A percentile compares a stretch with the other conserved stretches of the same genome.
phyloP scores from a whole-genome alignment of 2,113 vertebrate genomes.

The Symphodus melops region DNA sequence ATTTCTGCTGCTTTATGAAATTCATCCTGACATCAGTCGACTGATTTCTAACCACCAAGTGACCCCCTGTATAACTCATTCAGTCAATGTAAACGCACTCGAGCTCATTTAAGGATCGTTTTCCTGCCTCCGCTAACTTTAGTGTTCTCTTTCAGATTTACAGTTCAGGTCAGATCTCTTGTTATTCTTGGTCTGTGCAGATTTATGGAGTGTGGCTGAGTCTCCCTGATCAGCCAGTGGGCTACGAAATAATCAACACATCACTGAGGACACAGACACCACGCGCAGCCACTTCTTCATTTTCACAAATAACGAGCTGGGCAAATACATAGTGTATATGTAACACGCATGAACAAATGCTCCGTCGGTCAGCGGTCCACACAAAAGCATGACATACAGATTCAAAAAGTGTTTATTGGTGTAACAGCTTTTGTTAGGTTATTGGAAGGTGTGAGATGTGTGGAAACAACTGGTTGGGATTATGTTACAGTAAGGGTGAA shows the following conservation, averaged over 20 bases:
- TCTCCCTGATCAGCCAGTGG: slow-evolving; percentile 51
- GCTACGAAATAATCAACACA: slow-evolving; percentile 65
- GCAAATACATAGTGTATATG: neutral
- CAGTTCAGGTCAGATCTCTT: slow-evolving; percentile 59
- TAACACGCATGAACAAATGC: too few species aligned
- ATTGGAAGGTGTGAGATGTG: too few species aligned
- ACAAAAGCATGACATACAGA: too few species aligned
- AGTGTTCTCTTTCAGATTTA: slow-evolving; percentile 65
- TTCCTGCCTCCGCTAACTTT: slow-evolving; percentile 58
- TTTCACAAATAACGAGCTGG: neutral
- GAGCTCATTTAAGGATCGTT: slow-evolving; percentile 61
- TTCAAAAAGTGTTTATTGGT: too few species aligned
- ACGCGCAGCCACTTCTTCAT: too few species aligned
- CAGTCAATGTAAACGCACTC: slow-evolving; percentile 56
- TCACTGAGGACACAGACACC: slow-evolving; percentile 33
- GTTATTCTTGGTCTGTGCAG: slow-evolving; percentile 49
- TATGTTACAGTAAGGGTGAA: too few species aligned
- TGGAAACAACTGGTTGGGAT: too few species aligned
- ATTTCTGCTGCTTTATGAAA: slow-evolving; percentile 9
- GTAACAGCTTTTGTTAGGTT: too few species aligned
- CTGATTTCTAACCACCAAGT: slow-evolving; percentile 7
- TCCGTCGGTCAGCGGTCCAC: too few species aligned
- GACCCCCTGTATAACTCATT: slow-evolving; percentile 41
- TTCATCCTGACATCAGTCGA: slow-evolving; percentile 5
- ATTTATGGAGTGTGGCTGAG: slow-evolving; percentile 71